phyloP scores from a whole-genome alignment of 2,797 vertebrate genomes.

The Ambastaia sidthimunki region DNA sequence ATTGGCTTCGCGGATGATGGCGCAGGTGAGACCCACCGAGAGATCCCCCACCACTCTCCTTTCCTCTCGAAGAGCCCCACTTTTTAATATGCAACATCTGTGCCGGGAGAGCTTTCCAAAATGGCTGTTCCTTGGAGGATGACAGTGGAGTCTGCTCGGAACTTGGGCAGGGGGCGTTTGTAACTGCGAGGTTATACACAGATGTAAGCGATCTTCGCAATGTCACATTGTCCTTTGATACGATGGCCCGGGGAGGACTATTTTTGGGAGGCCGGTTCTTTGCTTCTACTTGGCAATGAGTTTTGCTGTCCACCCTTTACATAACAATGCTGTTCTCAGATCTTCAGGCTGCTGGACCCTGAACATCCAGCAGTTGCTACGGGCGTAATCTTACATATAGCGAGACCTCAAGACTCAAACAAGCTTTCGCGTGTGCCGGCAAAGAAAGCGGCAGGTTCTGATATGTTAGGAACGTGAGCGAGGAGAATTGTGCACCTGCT shows the following conservation, averaged over 20 bases:
- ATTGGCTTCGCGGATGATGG: slow-evolving; percentile 85
- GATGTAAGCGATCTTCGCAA: slow-evolving; percentile 84
- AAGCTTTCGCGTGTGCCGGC: slow-evolving; percentile 26
- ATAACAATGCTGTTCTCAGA: slow-evolving; percentile 66
- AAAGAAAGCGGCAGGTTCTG: neutral
- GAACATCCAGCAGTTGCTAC: too few relatives aligned
- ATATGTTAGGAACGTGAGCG: slow-evolving; percentile 40
- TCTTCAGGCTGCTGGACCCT: slow-evolving; percentile 47
- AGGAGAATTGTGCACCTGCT: slow-evolving; percentile 54
- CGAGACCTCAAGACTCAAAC: slow-evolving; percentile 6
- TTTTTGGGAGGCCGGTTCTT: slow-evolving; percentile 77
- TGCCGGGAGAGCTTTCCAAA: slow-evolving; percentile 84
- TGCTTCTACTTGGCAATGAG: slow-evolving; percentile 69
- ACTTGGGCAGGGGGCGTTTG: slow-evolving; percentile 80
- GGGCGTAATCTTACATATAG: slow-evolving; percentile 52
- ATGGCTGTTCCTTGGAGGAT: slow-evolving; percentile 86
- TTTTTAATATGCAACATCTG: slow-evolving; percentile 90
- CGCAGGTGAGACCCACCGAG: slow-evolving; percentile 83
- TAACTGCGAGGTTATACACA: slow-evolving; percentile 82
- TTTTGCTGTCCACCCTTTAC: slow-evolving; percentile 70
- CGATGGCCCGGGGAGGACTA: slow-evolving; percentile 76
- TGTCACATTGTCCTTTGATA: slow-evolving; percentile 84
- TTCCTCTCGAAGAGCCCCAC: slow-evolving; percentile 78
- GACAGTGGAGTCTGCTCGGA: slow-evolving; percentile 81
- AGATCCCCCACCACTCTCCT: slow-evolving; percentile 66